phyloP scores from a whole-genome alignment of 1,140 invertebrate species.

The Melitaea cinxia region DNA sequence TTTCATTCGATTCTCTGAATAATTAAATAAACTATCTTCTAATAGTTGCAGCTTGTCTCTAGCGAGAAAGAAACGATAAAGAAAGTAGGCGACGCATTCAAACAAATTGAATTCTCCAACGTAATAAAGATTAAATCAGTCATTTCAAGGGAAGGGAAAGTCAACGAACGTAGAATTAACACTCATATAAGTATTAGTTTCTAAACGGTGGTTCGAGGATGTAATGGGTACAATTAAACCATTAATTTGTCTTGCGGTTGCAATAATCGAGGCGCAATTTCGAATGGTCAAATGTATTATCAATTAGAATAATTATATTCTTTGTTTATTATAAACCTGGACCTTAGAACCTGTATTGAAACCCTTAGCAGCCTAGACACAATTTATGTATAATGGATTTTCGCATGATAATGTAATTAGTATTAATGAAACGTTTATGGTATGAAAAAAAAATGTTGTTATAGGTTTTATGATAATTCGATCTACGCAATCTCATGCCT shows the following conservation, averaged over 20 bases:
- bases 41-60: neutral
- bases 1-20: neutral
- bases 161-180: slow-evolving; percentile 22
- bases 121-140: slow-evolving; percentile 22
- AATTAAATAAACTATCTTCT: neutral
- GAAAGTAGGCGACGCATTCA: slow-evolving; percentile 23
- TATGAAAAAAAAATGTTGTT: neutral
- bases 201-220: slow-evolving; percentile 19
- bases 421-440: neutral
- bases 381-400: neutral
- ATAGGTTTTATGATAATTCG: neutral
- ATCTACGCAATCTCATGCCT: too few relatives aligned
- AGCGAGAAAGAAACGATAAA: slow-evolving; percentile 1
- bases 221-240: slow-evolving; percentile 27
- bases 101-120: slow-evolving; percentile 14
- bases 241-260: slow-evolving; percentile 28
- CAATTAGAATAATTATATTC: slow-evolving; percentile 31
- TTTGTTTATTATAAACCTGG: slow-evolving; percentile 4
- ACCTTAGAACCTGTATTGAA: slow-evolving; percentile 1
- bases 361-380: slow-evolving; percentile 3
- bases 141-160: slow-evolving; percentile 4
- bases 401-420: neutral
- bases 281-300: slow-evolving; percentile 30
- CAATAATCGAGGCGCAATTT: slow-evolving; percentile 21
- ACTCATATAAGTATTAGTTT: slow-evolving; percentile 25